Evolutionary conservation across 2,113 vertebrate genomes (phyloP), one percentile per base, ranked within the genome.

Genomic region (Tonatia bakeri): DNA sequence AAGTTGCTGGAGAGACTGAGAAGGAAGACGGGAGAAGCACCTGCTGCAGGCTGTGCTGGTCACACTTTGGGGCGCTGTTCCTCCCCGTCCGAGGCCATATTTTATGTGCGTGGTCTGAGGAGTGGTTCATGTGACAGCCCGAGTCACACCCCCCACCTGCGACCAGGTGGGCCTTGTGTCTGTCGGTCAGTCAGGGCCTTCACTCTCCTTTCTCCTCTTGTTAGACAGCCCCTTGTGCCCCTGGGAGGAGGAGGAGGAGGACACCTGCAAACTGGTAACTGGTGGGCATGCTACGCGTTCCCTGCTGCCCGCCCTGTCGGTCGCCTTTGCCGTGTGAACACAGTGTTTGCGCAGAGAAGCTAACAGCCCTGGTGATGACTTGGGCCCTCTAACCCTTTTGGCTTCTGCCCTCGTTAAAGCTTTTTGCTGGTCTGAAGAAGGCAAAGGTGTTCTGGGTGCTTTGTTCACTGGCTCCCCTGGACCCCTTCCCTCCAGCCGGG

Each of bases 211-310:
- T 98, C 77, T 96, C 96, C 90, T 97, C 92, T 93, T 95, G 69
- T 89, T 96, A 97, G 97, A 95, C 70, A 96, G 85, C 91, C 86
- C 88, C 52, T 75, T 97, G 94, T 97, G 84, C 93, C 95, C 87
- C 43, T 90, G 96, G 96, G 95, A 61, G 52, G 90, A 97, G 67
- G 93, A 95, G 91, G 85, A 97, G 56, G 54, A 59, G 24, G 59
- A 94, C 15, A 79, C 91, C 54, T 92, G 61, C 69, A 73, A 96
- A 64, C 65, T 96, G 98, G 98, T 98, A 97, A 98, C 92, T 87
- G 56, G 24, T 93, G 95, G 87, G 83, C 86, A 40, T 90, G 93
- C 81, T 26, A 33, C 31, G 79, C 84, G 94, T 43, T 87, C 87
- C 93, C 28, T 47, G 50, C 47, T 61, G 59, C n/a, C 47, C 90